phyloP scores from a whole-genome alignment of 2,797 vertebrate species.

The Enteromius treurensis region DNA sequence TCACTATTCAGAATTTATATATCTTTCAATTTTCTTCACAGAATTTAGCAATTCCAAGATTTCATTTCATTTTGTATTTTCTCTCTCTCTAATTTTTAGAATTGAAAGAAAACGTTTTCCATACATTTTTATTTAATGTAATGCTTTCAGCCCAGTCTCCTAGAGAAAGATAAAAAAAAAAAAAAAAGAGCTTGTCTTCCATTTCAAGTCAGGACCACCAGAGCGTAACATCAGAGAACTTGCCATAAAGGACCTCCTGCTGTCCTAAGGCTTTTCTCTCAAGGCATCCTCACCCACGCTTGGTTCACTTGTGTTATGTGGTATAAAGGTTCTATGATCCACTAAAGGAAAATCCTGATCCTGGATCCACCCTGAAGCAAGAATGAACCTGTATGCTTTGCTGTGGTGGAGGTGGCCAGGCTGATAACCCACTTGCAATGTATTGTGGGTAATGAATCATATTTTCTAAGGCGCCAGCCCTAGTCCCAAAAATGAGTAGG shows the following conservation, averaged over 20 bases:
- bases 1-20: background rate
- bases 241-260: background rate
- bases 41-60: background rate
- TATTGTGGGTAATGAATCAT: conserved; percentile 39
- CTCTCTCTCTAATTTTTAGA: too few species aligned
- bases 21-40: background rate
- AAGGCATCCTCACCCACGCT: background rate
- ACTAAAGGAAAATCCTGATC: conserved; percentile 19
- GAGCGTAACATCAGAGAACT: background rate
- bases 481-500: conserved; percentile 1
- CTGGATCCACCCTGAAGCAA: conserved; percentile 30
- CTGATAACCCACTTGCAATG: conserved; percentile 18
- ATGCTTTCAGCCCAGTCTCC: background rate
- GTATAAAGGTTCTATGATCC: background rate
- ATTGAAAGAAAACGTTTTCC: background rate
- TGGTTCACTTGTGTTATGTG: background rate
- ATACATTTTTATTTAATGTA: background rate
- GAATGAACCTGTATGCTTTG: background rate
- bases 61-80: too few species aligned
- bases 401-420: conserved; percentile 14
- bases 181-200: background rate
- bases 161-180: background rate
- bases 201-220: background rate
- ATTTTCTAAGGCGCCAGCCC: background rate
- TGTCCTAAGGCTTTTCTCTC: conserved; percentile 2